Evolutionary conservation across 2,113 vertebrate species (phyloP), one percentile per base, ranked within the genome.

Genomic region (Sceloporus undulatus): DNA sequence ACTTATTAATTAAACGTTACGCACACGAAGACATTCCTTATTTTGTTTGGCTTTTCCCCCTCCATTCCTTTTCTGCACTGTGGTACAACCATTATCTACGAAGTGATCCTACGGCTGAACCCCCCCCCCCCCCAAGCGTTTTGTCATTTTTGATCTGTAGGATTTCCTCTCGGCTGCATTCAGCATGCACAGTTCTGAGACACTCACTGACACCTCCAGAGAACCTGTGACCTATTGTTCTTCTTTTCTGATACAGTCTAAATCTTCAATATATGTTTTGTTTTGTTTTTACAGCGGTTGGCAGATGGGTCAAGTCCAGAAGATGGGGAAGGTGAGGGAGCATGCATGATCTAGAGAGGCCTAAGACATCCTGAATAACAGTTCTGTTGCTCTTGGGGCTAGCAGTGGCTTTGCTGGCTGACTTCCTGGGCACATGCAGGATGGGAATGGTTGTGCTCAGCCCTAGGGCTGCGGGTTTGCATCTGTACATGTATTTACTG

Each of bases 291-390:
- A 75, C 96, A 99, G 99, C 98, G 98, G 94, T 98, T 98, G 93
- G 98, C 98, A 0, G 98, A 98, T 86, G 97, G 97, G 89, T 99
- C 99, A 78, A 99, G 98, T 95, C 98, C 98, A 34, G 98, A 99
- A 94, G 98, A 98, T 90, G 98, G 98, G 92, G 99, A 99, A 95
- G 98, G 99, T 99, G 95, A 97, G 96, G 88, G 86, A 27, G 21
- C 18, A 2, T 21, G 48, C 9, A 13, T 74, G 66, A 59, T 42
- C 48, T 56, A 27, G 66, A 56, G 62, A 56, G 40, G 62, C 52
- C 54, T 34, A 54, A 62, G 56, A 29, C 9, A 29, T 2, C 59
- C 38, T 38, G 48, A 73, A 74, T 83, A 14, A 23, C 40, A 66
- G 5, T 42, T 8, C 48, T 48, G 48, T 48, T 48, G 48, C 7